These are phyloP conservation scores for Eupithecia vulgata DNA, from an alignment of 2,888 invertebrate genomes.

Conservation along the genomic window DNA sequence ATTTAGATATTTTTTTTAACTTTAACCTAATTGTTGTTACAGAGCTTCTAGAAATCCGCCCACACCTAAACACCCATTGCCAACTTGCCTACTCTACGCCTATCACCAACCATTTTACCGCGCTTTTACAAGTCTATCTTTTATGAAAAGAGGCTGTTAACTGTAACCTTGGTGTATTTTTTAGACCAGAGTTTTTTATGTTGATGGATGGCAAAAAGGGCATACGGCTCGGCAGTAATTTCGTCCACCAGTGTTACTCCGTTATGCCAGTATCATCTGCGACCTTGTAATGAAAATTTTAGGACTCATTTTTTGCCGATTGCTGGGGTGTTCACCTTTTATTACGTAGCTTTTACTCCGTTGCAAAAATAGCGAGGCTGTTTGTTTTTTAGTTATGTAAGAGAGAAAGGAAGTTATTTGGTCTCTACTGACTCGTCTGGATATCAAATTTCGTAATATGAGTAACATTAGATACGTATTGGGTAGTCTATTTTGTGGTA, in stretches of 20 bases:
- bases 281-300: constrained; percentile 48
- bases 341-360: constrained; percentile 30
- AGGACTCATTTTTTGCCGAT: constrained; percentile 47
- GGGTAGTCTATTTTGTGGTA: too few relatives aligned
- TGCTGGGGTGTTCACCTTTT: constrained; percentile 42
- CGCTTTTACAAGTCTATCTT: constrained; percentile 36
- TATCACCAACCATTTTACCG: constrained; percentile 27
- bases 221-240: constrained; percentile 44
- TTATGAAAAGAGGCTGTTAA: constrained; percentile 39
- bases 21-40: neutral
- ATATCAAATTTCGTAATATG: too few relatives aligned
- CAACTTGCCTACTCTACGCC: constrained; percentile 6
- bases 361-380: constrained; percentile 17
- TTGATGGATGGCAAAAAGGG: constrained; percentile 47
- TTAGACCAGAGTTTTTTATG: constrained; percentile 43
- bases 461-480: too few relatives aligned
- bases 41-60: neutral
- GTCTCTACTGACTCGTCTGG: too few relatives aligned
- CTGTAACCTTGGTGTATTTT: constrained; percentile 42
- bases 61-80: constrained; percentile 1
- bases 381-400: constrained; percentile 21
- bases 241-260: constrained; percentile 37
- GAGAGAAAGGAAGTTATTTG: neutral
- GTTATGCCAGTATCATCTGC: constrained; percentile 43
- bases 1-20: too few relatives aligned